Conservation (phyloP, 2,797 vertebrate species). For the Artibeus jamaicensis region DNA sequence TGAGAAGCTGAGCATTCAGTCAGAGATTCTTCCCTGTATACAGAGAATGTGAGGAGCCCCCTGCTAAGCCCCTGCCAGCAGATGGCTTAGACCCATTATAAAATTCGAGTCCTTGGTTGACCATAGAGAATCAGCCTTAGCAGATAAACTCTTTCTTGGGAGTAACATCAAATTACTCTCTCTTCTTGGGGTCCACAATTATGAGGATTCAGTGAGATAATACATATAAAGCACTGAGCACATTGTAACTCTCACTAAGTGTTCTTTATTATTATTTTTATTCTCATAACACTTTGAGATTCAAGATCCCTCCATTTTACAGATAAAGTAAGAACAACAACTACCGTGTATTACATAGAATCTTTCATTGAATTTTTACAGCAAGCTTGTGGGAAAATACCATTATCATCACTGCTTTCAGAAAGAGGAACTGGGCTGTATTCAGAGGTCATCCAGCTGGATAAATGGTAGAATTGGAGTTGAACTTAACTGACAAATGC, state of each 20-base stretch:
- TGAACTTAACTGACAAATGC: slow-evolving; percentile 13
- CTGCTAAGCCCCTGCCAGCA: not conserved
- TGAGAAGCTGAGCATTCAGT: not conserved
- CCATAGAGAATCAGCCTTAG: not conserved
- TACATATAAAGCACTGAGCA: not conserved
- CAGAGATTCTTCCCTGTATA: not conserved
- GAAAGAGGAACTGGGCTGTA: not conserved
- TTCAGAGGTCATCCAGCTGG: not conserved
- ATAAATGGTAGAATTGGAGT: not conserved
- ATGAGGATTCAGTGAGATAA: not conserved
- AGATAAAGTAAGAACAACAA: not conserved
- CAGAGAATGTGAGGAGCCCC: not conserved
- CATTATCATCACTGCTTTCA: not conserved
- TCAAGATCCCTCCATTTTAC: not conserved
- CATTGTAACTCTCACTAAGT: not conserved
- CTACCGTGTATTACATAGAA: not conserved
- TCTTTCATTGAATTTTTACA: not conserved
- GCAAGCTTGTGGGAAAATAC: not conserved
- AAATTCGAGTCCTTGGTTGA: not conserved
- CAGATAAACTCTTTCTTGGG: not conserved
- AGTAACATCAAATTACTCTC: not conserved
- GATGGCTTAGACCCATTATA: not conserved
- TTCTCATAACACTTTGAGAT: not conserved
- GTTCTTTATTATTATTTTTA: not conserved
- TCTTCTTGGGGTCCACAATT: not conserved